Evolutionary conservation across 1,140 invertebrate species (phyloP), one percentile per base, ranked within the genome.

Genomic region (Panulirus ornatus): DNA sequence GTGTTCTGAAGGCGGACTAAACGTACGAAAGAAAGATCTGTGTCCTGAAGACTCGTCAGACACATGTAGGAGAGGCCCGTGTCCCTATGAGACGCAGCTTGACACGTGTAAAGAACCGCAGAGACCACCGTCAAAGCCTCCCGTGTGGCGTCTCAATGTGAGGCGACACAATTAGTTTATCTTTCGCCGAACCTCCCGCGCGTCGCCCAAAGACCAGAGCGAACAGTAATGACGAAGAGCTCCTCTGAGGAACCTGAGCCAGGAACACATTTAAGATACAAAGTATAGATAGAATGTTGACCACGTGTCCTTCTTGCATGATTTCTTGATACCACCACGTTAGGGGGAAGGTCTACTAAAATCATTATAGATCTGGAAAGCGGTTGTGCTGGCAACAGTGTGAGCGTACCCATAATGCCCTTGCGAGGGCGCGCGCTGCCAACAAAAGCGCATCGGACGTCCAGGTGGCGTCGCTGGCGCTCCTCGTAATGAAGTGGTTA

Each of bases 401-500:
- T 1, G 22, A 66, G 58, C n/a, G n/a, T 30, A 58, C 19, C 54
- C 22, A 66, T 66, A 66, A 66, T 66, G n/a, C 27, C 78, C 14
- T 36, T 36, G 78, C 58, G 47, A 36, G 47, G 58, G 47, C 47
- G 47, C 78, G 44, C 78, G 78, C 51, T 14, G 51, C 1, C 34
- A 38, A 81, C 78, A 81, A 81, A 79, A 58, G 78, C 54, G 19
- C 36, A 34, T 54, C 27, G 51, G 78, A 30, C 47, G 78, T 81
- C 78, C 78, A 81, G 78, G 78, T 81, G 78, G 78, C 47, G 58
- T 30, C 2, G 78, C 78, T 81, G 47, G 36, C 78, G 78, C 78
- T 51, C 27, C 47, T 81, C 78, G 78, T 81, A 81, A 81, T 81
- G 78, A 81, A 81, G 78, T 81, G 78, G 78, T 81, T 58, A 81